Percentiles rank a stretch among this genome's conserved stretches.
Conservation (phyloP, 1,140 invertebrate genomes). For the Rhopalosiphum padi region DNA sequence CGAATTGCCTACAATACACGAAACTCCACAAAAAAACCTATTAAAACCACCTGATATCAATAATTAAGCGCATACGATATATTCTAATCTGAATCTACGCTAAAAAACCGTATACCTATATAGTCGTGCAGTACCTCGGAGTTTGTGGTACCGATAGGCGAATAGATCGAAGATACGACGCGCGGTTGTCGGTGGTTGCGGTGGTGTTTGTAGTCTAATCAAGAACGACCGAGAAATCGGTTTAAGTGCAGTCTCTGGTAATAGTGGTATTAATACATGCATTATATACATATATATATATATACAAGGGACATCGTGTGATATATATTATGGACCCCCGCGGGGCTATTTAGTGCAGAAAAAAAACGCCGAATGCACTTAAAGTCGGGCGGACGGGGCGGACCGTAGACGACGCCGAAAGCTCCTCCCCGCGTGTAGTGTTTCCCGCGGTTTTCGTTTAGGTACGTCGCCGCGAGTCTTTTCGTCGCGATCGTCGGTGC, state of each 20-base stretch:
- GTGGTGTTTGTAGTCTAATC: not conserved
- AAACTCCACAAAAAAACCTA: not conserved
- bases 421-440: not conserved
- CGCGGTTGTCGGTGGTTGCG: not conserved
- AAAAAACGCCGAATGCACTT: not conserved
- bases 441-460: conserved; percentile 28
- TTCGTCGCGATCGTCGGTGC: not conserved
- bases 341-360: not conserved
- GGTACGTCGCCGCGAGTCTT: not conserved
- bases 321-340: not conserved
- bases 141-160: not conserved
- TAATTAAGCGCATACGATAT: not conserved
- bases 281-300: not conserved
- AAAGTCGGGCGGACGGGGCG: not conserved
- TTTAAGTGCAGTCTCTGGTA: conserved; percentile 16
- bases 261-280: not conserved
- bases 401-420: not conserved
- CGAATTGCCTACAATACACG: too few species aligned
- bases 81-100: not conserved
- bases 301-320: not conserved
- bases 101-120: too few species aligned
- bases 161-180: not conserved
- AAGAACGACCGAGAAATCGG: not conserved
- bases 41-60: not conserved
- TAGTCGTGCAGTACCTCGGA: not conserved